Base-by-base conservation (phyloP, 2,797 vertebrate genomes). In the Rhinogobio ventralis region DNA sequence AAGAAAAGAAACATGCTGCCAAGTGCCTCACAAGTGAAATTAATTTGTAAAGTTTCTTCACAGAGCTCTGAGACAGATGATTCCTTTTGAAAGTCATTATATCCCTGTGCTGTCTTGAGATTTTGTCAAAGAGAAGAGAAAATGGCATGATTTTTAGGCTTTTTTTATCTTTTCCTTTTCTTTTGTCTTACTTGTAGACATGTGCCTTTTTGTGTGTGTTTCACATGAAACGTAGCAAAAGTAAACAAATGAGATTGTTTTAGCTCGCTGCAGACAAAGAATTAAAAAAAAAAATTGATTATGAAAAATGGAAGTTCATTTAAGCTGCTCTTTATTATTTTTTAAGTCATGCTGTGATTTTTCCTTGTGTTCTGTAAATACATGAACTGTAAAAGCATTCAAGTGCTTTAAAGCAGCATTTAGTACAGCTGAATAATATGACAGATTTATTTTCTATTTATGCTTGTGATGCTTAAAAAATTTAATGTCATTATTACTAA, bases 11-110 rank as follows among this genome's bases (percentile, higher is more conserved):
- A 84, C 79, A 86, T 85, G 77, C 81, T 89, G 86, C 77, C 81
- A 79, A 79, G 89, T 91, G 85, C 71, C 85, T 87, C 87, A 89
- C 82, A 81, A 90, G 83, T 88, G 25, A 91, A 88, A 88, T 87
- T 78, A 90, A 89, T 90, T 87, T 90, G 85, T 88, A 90, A 92
- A 91, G 89, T 93, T 93, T 92, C 89, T 86, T 87, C 87, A 84
- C 80, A 76, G 79, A 85, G 86, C 71, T 88, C 46, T 15, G 28
- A 86, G 91, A 89, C 85, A 85, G 91, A 89, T 92, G 90, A 86
- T 90, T 90, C 87, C 87, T 90, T 91, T 91, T 93, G 86, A 92
- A 92, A 91, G 88, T 89, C 89, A 86, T 91, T 91, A 79, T 83
- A 88, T 87, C 69, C 51, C 81, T 82, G 20, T 55, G 83, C 64